Conservation (phyloP, 2,888 invertebrate species). For the Cataglyphis cursor region DNA sequence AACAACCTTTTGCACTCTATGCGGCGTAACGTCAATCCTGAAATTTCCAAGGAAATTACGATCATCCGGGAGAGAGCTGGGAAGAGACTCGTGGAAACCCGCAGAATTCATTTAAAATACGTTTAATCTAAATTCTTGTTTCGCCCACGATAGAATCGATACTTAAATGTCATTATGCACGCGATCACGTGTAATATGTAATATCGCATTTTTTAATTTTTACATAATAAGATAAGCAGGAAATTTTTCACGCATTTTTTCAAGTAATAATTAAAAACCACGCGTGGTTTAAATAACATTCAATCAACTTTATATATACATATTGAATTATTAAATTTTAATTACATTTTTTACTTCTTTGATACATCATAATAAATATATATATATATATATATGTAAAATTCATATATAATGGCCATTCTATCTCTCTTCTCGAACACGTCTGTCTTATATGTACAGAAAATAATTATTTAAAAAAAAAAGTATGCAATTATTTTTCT, state of each 20-base stretch:
- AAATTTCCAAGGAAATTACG: constrained; percentile 17
- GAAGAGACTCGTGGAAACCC: not conserved
- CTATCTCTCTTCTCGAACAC: not conserved
- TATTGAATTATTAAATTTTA: not conserved
- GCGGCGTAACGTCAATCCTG: constrained; percentile 14
- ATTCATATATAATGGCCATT: not conserved
- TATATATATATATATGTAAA: not conserved
- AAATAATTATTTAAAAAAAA: too few relatives aligned
- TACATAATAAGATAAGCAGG: not conserved
- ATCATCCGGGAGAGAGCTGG: not conserved
- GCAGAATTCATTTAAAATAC: constrained; percentile 34
- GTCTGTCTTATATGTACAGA: not conserved
- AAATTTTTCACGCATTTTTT: not conserved
- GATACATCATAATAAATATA: not conserved
- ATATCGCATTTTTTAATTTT: not conserved
- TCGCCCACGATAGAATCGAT: constrained; percentile 15
- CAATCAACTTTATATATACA: not conserved
- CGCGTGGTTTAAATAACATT: not conserved
- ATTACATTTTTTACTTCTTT: not conserved
- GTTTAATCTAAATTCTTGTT: constrained; percentile 30
- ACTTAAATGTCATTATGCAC: not conserved
- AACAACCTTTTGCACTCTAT: not conserved
- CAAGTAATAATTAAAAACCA: not conserved
- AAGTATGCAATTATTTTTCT: too few relatives aligned
- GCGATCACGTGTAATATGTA: not conserved